Evolutionary conservation across 1,140 invertebrate species (phyloP), one percentile per base, ranked within the genome.

Genomic region (Anoplolepis gracilipes): DNA sequence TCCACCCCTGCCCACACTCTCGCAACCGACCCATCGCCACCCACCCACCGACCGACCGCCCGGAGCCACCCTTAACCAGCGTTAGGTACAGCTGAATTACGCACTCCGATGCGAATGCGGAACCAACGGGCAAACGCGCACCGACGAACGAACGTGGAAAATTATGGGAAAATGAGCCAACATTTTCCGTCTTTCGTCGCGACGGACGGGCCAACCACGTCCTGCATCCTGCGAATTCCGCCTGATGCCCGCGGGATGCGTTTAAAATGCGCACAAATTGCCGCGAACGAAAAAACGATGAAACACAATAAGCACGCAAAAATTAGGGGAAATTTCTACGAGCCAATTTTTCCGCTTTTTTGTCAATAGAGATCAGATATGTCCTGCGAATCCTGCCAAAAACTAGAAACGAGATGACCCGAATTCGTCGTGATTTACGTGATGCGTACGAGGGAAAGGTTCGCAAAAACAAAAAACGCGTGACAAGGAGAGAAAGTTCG

Each of bases 51-150:
- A 78, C 65, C 77, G 64, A 81, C 78, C 85, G 39, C 64, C 53
- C 75, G 65, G 69, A 67, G 61, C 87, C 85, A 79, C 89, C 87
- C 85, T 61, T 81, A 88, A 84, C 89, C 86, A 85, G 67, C 90
- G 88, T 91, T 90, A 90, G 91, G 87, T 89, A 92, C 91, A 90
- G 92, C 90, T 93, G 92, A 93, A 92, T 93, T 92, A 93, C 91
- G 90, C 91, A 90, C 88, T 88, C 86, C 88, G 87, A 88, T 92
- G 91, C 87, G 85, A 90, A 90, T 87, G 85, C 87, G 69, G 61
- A 84, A 78, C 65, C 67, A 84, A 84, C 82, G 82, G 77, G 82
- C 81, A 81, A 82, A 85, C 81, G 64, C 79, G 49, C 78, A 69
- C 78, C 67, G 55, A 36, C 53, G 59, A 85, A 67, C 78, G 57